Conservation (phyloP, 53 echinoderm and acorn worm species). For the Zoroaster sp. region DNA sequence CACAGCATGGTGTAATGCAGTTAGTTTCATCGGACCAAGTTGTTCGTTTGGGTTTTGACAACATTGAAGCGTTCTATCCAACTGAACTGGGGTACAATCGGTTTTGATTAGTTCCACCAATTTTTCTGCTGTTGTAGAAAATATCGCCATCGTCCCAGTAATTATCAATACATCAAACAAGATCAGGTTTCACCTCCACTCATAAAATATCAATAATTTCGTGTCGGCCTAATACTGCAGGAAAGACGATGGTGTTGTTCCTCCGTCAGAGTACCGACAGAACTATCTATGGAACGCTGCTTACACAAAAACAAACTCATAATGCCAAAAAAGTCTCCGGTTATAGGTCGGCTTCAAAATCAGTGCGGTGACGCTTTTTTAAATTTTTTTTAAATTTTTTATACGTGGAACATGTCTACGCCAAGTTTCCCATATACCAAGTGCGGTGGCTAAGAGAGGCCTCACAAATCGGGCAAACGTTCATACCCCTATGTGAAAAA, state of each 20-base stretch:
- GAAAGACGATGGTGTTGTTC: background rate
- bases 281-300: background rate
- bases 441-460: too few relatives aligned
- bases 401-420: too few relatives aligned
- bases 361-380: too few relatives aligned
- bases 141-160: background rate
- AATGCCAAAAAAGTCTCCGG: background rate
- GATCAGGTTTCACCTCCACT: background rate
- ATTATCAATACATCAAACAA: too few relatives aligned
- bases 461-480: too few relatives aligned
- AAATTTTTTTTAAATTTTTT: too few relatives aligned
- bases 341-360: too few relatives aligned
- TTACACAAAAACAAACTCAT: background rate
- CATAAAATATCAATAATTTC: background rate
- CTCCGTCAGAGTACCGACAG: background rate
- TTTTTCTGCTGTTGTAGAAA: slow-evolving; percentile 25
- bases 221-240: background rate
- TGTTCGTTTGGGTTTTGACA: slow-evolving; percentile 63
- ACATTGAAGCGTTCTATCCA: slow-evolving; percentile 42
- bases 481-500: too few relatives aligned
- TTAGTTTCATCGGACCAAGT: slow-evolving; percentile 67
- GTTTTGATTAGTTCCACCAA: slow-evolving; percentile 79
- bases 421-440: too few relatives aligned
- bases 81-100: slow-evolving; percentile 25
- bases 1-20: slow-evolving; percentile 87